Percentiles rank a stretch among this genome's conserved stretches.
These are phyloP conservation scores for Mythimna vitellina DNA, from an alignment of 2,888 invertebrate genomes.

Conservation along the genomic window DNA sequence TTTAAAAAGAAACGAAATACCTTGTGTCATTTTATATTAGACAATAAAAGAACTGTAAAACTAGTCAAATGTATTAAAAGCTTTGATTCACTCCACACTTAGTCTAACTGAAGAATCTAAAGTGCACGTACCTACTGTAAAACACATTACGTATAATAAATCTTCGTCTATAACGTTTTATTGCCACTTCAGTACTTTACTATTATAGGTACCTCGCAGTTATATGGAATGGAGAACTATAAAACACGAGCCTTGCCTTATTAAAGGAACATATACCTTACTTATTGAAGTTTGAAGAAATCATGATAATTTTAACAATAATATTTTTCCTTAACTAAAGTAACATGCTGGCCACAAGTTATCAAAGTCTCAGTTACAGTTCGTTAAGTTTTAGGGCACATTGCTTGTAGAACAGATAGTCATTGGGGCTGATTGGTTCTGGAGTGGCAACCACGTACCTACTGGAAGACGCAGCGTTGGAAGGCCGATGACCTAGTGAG, in stretches of 20 bases:
- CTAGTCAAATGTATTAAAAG: background rate
- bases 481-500: no score
- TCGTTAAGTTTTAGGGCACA: no score
- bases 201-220: slow-evolving; percentile 18
- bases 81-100: no score
- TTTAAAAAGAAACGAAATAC: no score
- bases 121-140: background rate
- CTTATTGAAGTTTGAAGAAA: background rate
- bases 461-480: no score
- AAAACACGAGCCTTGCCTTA: background rate
- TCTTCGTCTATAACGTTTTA: slow-evolving; percentile 26
- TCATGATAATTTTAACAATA: no score
- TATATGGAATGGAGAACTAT: slow-evolving; percentile 3
- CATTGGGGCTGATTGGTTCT: no score
- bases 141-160: slow-evolving; percentile 28
- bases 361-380: no score
- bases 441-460: no score
- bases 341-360: background rate
- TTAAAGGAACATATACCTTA: background rate
- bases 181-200: slow-evolving; percentile 19
- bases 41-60: background rate
- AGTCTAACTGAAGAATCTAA: background rate
- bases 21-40: background rate
- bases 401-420: no score
- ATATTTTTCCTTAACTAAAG: background rate